Base-by-base conservation (phyloP, 64 coral and sea anemone genomes). In the Astreopora myriophthalma region DNA sequence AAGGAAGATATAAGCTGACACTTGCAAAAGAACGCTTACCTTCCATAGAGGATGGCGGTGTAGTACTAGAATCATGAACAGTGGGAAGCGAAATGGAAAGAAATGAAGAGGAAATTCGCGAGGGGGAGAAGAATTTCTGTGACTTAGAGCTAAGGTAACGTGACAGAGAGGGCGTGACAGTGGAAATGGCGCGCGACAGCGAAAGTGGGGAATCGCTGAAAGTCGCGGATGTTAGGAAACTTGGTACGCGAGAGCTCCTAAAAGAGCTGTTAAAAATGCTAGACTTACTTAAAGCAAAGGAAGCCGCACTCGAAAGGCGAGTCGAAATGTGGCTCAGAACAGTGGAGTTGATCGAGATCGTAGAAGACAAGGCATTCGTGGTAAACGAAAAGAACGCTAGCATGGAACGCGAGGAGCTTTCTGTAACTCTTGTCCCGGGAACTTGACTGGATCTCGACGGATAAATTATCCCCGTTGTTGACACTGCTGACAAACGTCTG, bases 261-360 rank as follows among this genome's bases (percentile, higher is more conserved):
- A 20, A 79, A 79, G 75, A 79, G 46, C 48, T 79, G 76, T 64
- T 63, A 22, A 64, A 0, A 32, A 79, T 13, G 22, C 10, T 23
- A 62, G 48, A 83, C 79, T 83, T 83, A 83, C 79, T 28, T 83
- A 32, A 83, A 83, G 48, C 33, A 37, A 83, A 83, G 34, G 44
- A 51, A 78, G 9, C 44, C 1, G 57, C 9, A 38, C 52, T 83
- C 17, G 22, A 36, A 1, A 29, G 31, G 8, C 32, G 49, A 19
- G 79, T 63, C 51, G 79, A 61, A 38, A 64, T 64, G 32, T 57
- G 79, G 57, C 32, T 83, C 37, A 37, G 8, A 38, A 38, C 20
- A 12, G 79, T 14, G 10, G 79, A 57, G 35, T 83, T 24, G 3
- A 1, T 57, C 3, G 22, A 63, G 10, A 83, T 1, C 29, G 19